Percentiles rank a stretch among this genome's conserved stretches.
Evolutionary conservation across 1,140 invertebrate genomes (phyloP).

Genomic region (Cherax quadricarinatus): DNA sequence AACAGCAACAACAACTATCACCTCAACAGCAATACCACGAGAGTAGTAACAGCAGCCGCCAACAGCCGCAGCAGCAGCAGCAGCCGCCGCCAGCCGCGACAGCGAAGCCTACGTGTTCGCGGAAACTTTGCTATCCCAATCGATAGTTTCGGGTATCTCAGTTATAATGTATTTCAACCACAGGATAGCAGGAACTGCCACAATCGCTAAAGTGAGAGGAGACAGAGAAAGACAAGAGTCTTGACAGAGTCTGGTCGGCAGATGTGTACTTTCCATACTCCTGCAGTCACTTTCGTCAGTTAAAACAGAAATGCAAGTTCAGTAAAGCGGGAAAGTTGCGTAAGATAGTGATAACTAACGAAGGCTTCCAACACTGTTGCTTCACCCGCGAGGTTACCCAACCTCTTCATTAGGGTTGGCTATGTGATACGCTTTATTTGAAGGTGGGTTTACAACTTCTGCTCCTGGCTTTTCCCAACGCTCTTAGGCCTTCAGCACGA

Average conservation of each 20-base stretch:
- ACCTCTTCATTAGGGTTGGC: neutral
- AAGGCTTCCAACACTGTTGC: neutral
- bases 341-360: neutral
- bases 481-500: no score
- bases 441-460: neutral
- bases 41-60: neutral
- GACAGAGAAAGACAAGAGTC: neutral
- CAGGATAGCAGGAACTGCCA: neutral
- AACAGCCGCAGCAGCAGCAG: neutral
- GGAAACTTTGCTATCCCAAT: neutral
- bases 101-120: neutral
- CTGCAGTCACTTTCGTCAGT: neutral
- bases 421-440: neutral
- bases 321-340: neutral
- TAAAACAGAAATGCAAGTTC: neutral
- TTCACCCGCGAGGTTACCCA: neutral
- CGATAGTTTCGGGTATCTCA: neutral
- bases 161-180: neutral
- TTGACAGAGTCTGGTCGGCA: neutral
- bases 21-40: neutral
- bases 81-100: neutral
- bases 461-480: no score
- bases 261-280: neutral
- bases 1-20: neutral
- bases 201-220: neutral